These are phyloP conservation scores for Drosophila kepulauana DNA, from an alignment of 1,140 invertebrate species.

Conservation along the genomic window DNA sequence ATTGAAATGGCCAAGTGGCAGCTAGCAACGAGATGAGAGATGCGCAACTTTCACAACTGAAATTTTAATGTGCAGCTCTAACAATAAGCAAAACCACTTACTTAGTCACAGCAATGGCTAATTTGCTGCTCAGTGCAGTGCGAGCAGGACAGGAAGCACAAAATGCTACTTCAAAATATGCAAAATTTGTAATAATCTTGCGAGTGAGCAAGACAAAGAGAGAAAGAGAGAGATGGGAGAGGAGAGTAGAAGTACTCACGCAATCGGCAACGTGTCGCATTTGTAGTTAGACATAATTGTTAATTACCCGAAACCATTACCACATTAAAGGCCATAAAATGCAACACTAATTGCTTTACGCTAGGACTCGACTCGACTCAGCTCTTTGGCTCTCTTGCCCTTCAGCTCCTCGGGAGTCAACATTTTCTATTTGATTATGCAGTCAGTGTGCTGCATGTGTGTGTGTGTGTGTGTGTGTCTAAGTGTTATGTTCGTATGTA, in stretches of 20 bases:
- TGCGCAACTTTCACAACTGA: conserved; percentile 57
- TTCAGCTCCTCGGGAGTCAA: conserved; percentile 41
- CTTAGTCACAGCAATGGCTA: conserved; percentile 73
- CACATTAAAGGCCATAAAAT: conserved; percentile 83
- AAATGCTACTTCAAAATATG: conserved; percentile 71
- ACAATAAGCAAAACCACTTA: conserved; percentile 78
- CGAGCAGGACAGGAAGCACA: conserved; percentile 2
- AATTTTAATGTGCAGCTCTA: conserved; percentile 75
- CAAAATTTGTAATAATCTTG: conserved; percentile 77
- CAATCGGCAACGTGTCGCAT: conserved; percentile 81
- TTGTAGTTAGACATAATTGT: conserved; percentile 83
- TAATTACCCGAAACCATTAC: conserved; percentile 83
- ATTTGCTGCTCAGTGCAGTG: conserved; percentile 57
- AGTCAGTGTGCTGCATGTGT: conserved; percentile 53
- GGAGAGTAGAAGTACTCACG: conserved; percentile 42
- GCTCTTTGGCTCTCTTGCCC: conserved; percentile 1
- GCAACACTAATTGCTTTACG: conserved; percentile 82
- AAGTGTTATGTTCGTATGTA: conserved; percentile 65
- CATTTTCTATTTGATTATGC: conserved; percentile 80
- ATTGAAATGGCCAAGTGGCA: conserved; percentile 47
- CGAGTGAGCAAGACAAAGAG: conserved; percentile 9
- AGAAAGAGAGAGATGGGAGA: not conserved
- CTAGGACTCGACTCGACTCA: conserved; percentile 33
- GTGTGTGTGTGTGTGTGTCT: conserved; percentile 38
- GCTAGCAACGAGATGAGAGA: conserved; percentile 6